phyloP scores from a whole-genome alignment of 2,797 vertebrate species.

The Pitangus sulphuratus region DNA sequence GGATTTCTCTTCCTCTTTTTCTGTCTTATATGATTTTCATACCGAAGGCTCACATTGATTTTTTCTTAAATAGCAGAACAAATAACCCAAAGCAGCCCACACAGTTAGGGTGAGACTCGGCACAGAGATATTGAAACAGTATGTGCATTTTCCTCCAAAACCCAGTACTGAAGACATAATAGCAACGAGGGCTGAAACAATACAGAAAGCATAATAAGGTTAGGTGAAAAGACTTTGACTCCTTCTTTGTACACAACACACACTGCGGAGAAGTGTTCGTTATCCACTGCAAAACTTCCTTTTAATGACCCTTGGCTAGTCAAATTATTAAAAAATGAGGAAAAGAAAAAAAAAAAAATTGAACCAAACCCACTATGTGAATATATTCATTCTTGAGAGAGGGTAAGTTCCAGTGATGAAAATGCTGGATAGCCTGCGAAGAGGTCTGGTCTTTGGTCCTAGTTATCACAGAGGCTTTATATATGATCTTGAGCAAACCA shows the following conservation, averaged over 20 bases:
- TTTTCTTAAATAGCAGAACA: background rate
- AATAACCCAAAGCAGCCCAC: background rate
- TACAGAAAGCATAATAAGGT: background rate
- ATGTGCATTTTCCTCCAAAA: background rate
- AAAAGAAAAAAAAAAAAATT: slow-evolving; percentile 17
- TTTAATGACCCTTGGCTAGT: background rate
- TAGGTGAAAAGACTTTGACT: background rate
- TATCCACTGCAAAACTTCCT: background rate
- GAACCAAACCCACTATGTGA: background rate
- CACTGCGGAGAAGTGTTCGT: background rate
- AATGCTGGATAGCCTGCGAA: background rate
- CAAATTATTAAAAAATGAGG: background rate
- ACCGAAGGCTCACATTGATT: background rate
- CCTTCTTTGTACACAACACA: background rate
- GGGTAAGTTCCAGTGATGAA: background rate
- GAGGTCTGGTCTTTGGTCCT: background rate
- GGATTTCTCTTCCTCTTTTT: background rate
- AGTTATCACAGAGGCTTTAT: background rate
- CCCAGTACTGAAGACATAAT: background rate
- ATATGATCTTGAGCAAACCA: background rate
- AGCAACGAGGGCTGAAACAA: background rate
- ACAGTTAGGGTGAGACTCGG: background rate
- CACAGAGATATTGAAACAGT: slow-evolving; percentile 10
- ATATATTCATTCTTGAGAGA: background rate
- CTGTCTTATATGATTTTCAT: background rate